A percentile compares a stretch with the other conserved stretches of the same genome.
phyloP scores from a whole-genome alignment of 2,888 invertebrate species.

The Noctua comes region DNA sequence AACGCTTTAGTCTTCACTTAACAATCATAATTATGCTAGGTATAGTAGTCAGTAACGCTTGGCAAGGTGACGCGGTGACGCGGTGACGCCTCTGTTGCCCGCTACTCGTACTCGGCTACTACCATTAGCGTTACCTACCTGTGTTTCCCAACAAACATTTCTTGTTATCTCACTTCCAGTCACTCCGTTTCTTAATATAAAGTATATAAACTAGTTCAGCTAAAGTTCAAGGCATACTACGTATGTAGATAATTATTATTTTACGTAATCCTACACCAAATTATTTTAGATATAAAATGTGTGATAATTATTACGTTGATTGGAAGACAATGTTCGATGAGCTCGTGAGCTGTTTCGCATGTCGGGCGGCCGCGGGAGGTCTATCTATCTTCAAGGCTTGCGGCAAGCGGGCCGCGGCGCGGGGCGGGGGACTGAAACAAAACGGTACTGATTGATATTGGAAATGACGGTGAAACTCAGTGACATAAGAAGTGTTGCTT shows the following conservation, averaged over 20 bases:
- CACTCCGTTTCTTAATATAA: slow-evolving; percentile 5
- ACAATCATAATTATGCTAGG: slow-evolving; percentile 13
- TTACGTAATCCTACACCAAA: slow-evolving; percentile 1
- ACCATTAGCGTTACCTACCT: background rate
- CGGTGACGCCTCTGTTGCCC: background rate
- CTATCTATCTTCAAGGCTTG: background rate
- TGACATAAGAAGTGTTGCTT: background rate
- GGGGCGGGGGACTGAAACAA: background rate
- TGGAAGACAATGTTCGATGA: background rate
- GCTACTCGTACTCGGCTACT: background rate
- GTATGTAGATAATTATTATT: background rate
- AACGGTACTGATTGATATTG: background rate
- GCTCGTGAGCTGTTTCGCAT: background rate
- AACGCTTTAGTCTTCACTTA: background rate
- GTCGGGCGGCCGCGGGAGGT: background rate
- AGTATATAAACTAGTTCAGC: slow-evolving; percentile 35
- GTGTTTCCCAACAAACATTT: slow-evolving; percentile 12
- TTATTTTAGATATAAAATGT: background rate
- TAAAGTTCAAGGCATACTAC: slow-evolving; percentile 28
- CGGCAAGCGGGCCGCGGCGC: background rate
- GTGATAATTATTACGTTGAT: background rate
- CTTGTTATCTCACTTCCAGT: slow-evolving; percentile 30
- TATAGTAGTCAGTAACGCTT: background rate
- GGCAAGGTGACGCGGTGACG: background rate
- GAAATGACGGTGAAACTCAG: background rate